Conservation (phyloP, 2,113 vertebrate genomes). For the Egretta garzetta region DNA sequence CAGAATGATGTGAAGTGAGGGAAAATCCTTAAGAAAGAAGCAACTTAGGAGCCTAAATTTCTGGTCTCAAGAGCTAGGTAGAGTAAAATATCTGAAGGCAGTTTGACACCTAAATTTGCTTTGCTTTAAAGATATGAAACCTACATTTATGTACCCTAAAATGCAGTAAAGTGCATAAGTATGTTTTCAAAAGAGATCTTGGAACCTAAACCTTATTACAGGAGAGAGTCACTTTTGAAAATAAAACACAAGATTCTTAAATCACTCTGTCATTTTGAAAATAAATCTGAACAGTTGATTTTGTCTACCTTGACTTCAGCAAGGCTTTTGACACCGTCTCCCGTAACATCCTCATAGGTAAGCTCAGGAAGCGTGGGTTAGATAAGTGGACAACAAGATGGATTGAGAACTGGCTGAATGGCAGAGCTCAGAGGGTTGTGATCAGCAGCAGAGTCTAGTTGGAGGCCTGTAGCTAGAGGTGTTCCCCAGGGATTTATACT, state of each 20-base stretch:
- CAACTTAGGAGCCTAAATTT: background rate
- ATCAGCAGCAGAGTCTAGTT: too few relatives aligned
- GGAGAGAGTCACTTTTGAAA: background rate
- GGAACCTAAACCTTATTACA: background rate
- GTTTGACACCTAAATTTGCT: background rate
- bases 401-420: too few relatives aligned
- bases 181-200: background rate
- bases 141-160: background rate
- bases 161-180: background rate
- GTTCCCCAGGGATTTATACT: too few relatives aligned
- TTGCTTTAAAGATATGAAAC: background rate
- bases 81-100: background rate
- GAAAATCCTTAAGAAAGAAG: background rate
- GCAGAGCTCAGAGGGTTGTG: too few relatives aligned
- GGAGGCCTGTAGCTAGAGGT: too few relatives aligned
- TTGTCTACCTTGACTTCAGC: too few relatives aligned
- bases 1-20: background rate
- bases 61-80: background rate
- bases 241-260: conserved; percentile 17
- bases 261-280: conserved; percentile 42
- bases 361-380: too few relatives aligned
- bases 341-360: too few relatives aligned
- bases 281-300: background rate
- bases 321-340: too few relatives aligned
- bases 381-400: too few relatives aligned